Conservation (phyloP, 2,113 vertebrate genomes). For the Microtus pennsylvanicus region DNA sequence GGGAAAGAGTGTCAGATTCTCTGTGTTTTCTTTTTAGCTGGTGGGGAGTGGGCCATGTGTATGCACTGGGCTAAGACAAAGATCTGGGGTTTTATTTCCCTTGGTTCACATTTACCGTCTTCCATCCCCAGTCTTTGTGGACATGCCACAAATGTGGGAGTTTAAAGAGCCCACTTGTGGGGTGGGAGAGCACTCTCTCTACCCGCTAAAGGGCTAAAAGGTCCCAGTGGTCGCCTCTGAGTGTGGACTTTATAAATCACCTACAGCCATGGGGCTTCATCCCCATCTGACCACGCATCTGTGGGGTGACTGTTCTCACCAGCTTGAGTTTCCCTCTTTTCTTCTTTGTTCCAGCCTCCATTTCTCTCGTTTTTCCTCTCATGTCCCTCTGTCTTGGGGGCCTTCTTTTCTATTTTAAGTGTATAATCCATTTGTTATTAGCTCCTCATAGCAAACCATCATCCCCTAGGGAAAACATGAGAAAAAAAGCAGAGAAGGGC, state of each 20-base stretch:
- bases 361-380: not conserved
- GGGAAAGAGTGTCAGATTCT: not conserved
- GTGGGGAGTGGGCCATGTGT: fast-evolving
- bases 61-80: not conserved
- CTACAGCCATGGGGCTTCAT: not conserved
- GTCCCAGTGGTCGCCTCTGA: no score
- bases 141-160: not conserved
- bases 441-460: not conserved
- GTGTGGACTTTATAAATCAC: not conserved
- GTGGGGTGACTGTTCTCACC: not conserved
- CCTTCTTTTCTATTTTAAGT: not conserved
- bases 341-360: not conserved
- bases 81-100: not conserved
- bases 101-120: fast-evolving
- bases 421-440: not conserved
- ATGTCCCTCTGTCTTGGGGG: not conserved
- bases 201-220: no score
- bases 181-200: not conserved
- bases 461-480: not conserved
- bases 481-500: not conserved
- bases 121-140: fast-evolving
- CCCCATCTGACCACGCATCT: not conserved
- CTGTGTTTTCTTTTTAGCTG: not conserved
- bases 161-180: not conserved
- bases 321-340: not conserved